Evolutionary conservation across 2,113 vertebrate genomes (phyloP).

Genomic region (Nothobranchius kuhntae): DNA sequence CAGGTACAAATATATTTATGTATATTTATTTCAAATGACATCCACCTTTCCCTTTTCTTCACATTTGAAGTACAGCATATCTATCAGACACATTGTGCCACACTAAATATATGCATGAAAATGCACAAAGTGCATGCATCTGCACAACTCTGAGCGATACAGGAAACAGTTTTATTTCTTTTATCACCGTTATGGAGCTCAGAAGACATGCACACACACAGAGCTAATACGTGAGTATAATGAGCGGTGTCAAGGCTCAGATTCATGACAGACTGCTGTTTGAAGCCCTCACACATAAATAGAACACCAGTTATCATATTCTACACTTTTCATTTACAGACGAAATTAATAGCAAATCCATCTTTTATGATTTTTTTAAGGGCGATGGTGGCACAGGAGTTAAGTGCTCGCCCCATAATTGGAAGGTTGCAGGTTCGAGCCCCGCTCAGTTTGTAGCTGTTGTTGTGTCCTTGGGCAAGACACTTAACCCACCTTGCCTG

Average conservation of each 20-base stretch:
- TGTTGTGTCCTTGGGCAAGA: too few relatives aligned
- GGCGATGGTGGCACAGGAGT: too few relatives aligned
- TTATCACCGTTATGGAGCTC: slow-evolving; percentile 19
- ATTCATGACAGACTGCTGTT: slow-evolving; percentile 57
- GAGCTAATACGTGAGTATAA: slow-evolving; percentile 50
- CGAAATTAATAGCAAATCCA: slow-evolving; percentile 39
- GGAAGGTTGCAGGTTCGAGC: too few relatives aligned
- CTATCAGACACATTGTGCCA: slow-evolving; percentile 8
- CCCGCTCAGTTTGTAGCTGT: too few relatives aligned
- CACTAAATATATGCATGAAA: slow-evolving; percentile 3
- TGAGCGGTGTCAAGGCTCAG: slow-evolving; percentile 41
- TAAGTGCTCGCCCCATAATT: too few relatives aligned
- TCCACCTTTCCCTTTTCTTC: background rate
- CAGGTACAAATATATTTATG: background rate
- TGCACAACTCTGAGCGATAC: slow-evolving; percentile 7
- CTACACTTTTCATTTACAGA: slow-evolving; percentile 30
- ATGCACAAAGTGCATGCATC: background rate
- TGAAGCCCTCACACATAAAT: slow-evolving; percentile 58
- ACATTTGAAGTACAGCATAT: background rate
- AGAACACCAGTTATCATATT: slow-evolving; percentile 28
- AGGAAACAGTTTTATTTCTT: background rate
- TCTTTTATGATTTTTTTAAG: background rate
- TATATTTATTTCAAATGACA: background rate
- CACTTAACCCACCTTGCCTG: too few relatives aligned
- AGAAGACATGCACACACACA: slow-evolving; percentile 19